A percentile compares a stretch with the other conserved stretches of the same genome.
Conservation (phyloP, 1,140 invertebrate species). For the Cherax quadricarinatus region DNA sequence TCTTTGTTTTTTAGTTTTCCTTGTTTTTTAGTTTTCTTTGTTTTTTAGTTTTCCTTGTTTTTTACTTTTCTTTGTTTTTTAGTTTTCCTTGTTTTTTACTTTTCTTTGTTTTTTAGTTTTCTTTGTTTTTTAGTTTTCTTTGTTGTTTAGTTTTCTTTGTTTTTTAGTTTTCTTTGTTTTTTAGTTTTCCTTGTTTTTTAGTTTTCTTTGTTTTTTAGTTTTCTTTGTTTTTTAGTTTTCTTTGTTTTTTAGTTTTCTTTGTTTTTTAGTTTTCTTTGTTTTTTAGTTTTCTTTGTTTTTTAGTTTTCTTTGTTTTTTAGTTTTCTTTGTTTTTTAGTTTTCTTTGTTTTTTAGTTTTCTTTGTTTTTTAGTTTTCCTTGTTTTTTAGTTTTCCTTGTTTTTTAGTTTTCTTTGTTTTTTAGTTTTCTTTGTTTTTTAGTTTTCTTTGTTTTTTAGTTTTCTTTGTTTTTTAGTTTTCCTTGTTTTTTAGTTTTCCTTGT, state of each 20-base stretch:
- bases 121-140: neutral
- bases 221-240: neutral
- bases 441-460: neutral
- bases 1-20: neutral
- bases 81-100: neutral
- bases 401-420: too few species aligned
- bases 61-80: neutral
- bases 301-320: too few species aligned
- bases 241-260: neutral
- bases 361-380: neutral
- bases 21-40: neutral
- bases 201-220: too few species aligned
- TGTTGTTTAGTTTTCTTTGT: too few species aligned
- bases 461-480: neutral
- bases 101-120: neutral
- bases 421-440: neutral
- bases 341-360: neutral
- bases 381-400: neutral
- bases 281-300: neutral
- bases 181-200: neutral
- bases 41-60: too few species aligned
- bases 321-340: neutral
- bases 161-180: neutral
- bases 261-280: neutral
- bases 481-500: neutral